Percentiles rank a stretch among this genome's conserved stretches.
Evolutionary conservation across 2,888 invertebrate genomes (phyloP).

Genomic region (Lymantria monacha): DNA sequence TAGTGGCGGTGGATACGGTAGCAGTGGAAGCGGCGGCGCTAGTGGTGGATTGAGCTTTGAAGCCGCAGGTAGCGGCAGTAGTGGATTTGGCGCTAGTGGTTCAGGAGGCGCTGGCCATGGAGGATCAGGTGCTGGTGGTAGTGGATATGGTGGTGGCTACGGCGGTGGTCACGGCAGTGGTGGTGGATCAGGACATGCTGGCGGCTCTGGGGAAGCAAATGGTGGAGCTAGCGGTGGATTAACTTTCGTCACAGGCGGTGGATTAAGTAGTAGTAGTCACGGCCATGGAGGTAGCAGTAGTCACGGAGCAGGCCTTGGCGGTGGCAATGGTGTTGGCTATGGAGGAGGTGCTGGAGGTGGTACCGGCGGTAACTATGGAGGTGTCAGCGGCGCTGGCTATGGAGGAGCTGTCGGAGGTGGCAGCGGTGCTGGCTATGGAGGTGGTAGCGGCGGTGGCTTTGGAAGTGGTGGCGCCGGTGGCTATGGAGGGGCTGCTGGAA

Average conservation of each 20-base stretch:
- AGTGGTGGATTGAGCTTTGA: conserved; percentile 22
- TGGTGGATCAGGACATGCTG: conserved; percentile 34
- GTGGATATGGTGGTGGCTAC: conserved; percentile 15
- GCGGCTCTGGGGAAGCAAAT: conserved; percentile 7
- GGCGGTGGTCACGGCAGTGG: conserved; percentile 13
- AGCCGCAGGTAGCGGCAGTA: conserved; percentile 8
- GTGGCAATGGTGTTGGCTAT: not conserved
- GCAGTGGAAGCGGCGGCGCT: conserved; percentile 16
- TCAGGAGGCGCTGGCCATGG: conserved; percentile 18
- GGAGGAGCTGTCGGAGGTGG: conserved; percentile 1
- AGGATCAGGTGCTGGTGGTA: conserved; percentile 13
- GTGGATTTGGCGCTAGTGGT: conserved; percentile 7
- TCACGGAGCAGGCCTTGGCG: conserved; percentile 25
- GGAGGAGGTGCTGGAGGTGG: not conserved
- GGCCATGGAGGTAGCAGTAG: conserved; percentile 16
- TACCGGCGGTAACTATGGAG: conserved; percentile 5
- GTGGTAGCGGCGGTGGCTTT: conserved; percentile 26
- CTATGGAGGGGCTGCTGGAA: conserved; percentile 17
- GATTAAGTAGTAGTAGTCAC: conserved; percentile 4
- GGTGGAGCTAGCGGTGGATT: conserved; percentile 6
- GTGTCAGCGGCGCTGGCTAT: conserved; percentile 4
- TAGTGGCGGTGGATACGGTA: conserved; percentile 26
- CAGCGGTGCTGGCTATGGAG: conserved; percentile 9
- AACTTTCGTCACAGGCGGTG: not conserved
- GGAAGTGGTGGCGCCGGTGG: conserved; percentile 36